A percentile compares a stretch with the other conserved stretches of the same genome.
These are phyloP conservation scores for Leucoraja erinaceus DNA, from an alignment of 2,113 vertebrate species.

Conservation along the genomic window DNA sequence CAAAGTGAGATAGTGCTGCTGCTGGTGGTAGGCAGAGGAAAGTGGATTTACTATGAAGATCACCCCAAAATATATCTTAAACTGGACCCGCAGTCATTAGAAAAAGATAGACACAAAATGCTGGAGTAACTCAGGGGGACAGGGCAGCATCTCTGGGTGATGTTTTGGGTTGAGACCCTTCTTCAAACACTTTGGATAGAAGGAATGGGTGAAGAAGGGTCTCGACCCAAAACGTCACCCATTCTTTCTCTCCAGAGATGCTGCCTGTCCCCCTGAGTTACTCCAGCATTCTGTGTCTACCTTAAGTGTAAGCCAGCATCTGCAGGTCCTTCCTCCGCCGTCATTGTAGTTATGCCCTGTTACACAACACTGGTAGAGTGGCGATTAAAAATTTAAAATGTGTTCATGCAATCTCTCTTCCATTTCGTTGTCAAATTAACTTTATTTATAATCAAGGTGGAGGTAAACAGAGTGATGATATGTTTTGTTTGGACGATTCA, in stretches of 20 bases:
- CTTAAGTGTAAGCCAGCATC: too few relatives aligned
- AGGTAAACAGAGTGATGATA: constrained; percentile 22
- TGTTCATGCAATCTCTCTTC: constrained; percentile 31
- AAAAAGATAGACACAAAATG: not conserved
- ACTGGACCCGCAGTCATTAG: not conserved
- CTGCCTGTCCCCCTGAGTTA: too few relatives aligned
- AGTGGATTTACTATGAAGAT: not conserved
- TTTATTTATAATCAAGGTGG: constrained; percentile 37
- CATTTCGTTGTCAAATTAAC: constrained; percentile 23
- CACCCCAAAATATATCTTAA: not conserved
- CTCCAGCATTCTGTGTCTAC: too few relatives aligned
- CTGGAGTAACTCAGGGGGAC: too few relatives aligned
- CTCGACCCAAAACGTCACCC: too few relatives aligned
- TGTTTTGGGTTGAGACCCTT: too few relatives aligned
- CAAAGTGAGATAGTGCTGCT: too few relatives aligned
- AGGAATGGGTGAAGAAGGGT: too few relatives aligned
- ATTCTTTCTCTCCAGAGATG: too few relatives aligned
- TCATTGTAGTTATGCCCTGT: constrained; percentile 14
- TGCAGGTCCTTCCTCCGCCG: not conserved
- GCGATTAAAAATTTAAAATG: constrained; percentile 37
- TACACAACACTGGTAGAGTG: constrained; percentile 28
- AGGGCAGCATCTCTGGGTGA: too few relatives aligned
- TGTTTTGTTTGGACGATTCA: not conserved
- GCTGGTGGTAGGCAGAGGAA: not conserved
- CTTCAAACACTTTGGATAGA: too few relatives aligned